A percentile compares a stretch with the other conserved stretches of the same genome.
Conservation (phyloP, 2,888 invertebrate species). For the Andrena haemorrhoa region DNA sequence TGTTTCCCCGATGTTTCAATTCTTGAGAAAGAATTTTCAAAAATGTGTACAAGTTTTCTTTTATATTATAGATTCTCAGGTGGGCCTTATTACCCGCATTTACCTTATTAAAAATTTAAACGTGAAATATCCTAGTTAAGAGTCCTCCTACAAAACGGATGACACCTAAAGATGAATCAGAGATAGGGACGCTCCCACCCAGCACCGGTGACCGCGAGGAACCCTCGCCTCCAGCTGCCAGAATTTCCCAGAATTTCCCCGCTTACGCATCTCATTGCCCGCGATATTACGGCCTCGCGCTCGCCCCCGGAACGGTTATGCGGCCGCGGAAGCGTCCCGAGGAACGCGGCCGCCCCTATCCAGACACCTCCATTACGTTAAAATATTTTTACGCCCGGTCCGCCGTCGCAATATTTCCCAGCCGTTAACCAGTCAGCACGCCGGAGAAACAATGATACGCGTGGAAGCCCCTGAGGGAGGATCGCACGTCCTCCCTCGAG, state of each 20-base stretch:
- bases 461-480: constrained; percentile 9
- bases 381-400: constrained; percentile 53
- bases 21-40: no score
- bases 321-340: not conserved
- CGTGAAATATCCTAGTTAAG: no score
- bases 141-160: not conserved
- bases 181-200: not conserved
- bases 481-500: not conserved
- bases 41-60: no score
- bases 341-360: constrained; percentile 18
- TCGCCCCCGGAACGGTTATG: constrained; percentile 4
- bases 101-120: no score
- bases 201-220: not conserved
- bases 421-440: constrained; percentile 53
- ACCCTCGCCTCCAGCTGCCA: not conserved
- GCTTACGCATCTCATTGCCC: constrained; percentile 37
- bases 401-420: constrained; percentile 54
- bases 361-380: constrained; percentile 17
- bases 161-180: not conserved
- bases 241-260: constrained; percentile 3
- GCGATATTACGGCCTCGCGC: constrained; percentile 18
- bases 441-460: constrained; percentile 48
- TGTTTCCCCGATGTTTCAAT: no score
- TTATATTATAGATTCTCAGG: no score
- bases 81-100: no score